Percentiles rank a stretch among this genome's conserved stretches.
Evolutionary conservation across 1,140 invertebrate genomes (phyloP).

Genomic region (Leptonema lineaticorne): DNA sequence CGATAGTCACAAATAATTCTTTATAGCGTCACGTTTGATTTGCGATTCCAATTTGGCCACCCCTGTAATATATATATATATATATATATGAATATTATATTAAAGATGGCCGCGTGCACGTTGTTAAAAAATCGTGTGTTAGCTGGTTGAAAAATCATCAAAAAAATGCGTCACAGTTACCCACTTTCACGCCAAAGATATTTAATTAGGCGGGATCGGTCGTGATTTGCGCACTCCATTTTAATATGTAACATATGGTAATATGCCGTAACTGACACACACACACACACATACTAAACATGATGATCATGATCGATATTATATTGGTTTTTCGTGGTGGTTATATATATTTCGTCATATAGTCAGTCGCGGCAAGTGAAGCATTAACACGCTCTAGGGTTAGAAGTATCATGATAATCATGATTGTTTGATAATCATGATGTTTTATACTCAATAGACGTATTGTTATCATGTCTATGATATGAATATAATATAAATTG

Average conservation of each 20-base stretch:
- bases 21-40: too few relatives aligned
- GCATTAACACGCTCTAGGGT: not conserved
- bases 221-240: not conserved
- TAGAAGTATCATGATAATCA: too few relatives aligned
- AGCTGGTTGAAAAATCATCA: constrained; percentile 14
- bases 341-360: not conserved
- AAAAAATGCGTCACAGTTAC: not conserved
- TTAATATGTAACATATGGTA: constrained; percentile 24
- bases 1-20: too few relatives aligned
- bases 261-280: not conserved
- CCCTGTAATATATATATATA: too few relatives aligned
- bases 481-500: too few relatives aligned
- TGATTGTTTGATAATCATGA: too few relatives aligned
- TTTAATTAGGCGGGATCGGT: constrained; percentile 12
- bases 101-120: not conserved
- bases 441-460: too few relatives aligned
- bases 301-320: constrained; percentile 11
- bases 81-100: not conserved
- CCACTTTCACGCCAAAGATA: constrained; percentile 1
- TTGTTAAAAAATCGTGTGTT: constrained; percentile 20
- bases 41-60: too few relatives aligned
- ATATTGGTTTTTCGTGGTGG: constrained; percentile 2
- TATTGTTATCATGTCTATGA: too few relatives aligned
- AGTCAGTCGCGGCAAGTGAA: constrained; percentile 11
- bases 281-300: not conserved